A percentile compares a stretch with the other conserved stretches of the same genome.
Conservation (phyloP, 2,888 invertebrate species). For the Cremastobaeus sp. region DNA sequence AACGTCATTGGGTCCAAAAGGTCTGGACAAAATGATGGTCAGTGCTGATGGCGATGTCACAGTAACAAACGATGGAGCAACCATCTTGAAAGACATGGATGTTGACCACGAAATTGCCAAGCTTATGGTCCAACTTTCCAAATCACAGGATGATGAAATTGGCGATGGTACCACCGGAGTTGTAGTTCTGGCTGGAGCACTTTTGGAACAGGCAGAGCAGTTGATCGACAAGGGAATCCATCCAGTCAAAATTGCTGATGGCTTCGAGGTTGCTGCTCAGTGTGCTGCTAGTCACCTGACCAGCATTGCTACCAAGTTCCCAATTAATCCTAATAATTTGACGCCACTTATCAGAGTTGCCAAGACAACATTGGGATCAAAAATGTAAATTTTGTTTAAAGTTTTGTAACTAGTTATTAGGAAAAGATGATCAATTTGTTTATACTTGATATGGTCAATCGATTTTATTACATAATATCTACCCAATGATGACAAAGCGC, state of each 20-base stretch:
- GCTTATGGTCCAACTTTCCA: constrained; percentile 95
- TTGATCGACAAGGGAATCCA: constrained; percentile 98
- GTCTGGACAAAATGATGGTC: constrained; percentile 99
- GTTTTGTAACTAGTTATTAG: no score
- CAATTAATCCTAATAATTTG: constrained; percentile 88
- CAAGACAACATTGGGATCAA: constrained; percentile 98
- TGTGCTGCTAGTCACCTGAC: constrained; percentile 92
- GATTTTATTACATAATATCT: constrained; percentile 24
- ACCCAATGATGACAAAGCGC: constrained; percentile 74
- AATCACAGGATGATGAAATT: constrained; percentile 99
- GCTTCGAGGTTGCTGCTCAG: constrained; percentile 97
- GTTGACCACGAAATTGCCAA: constrained; percentile 99
- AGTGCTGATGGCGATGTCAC: constrained; percentile 99
- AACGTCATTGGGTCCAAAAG: constrained; percentile 94
- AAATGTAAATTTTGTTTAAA: no score
- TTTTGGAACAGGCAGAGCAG: constrained; percentile 95
- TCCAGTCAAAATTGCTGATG: constrained; percentile 98
- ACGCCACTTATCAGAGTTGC: constrained; percentile 96
- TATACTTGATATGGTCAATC: no score
- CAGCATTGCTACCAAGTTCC: constrained; percentile 92
- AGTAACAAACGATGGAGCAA: constrained; percentile 99
- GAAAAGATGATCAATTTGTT: no score
- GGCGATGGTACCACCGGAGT: constrained; percentile 99
- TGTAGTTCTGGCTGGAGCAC: constrained; percentile 94
- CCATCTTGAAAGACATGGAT: constrained; percentile 96